Conservation (phyloP, 2,888 invertebrate species). For the Mesorhabditis spiculigera region DNA sequence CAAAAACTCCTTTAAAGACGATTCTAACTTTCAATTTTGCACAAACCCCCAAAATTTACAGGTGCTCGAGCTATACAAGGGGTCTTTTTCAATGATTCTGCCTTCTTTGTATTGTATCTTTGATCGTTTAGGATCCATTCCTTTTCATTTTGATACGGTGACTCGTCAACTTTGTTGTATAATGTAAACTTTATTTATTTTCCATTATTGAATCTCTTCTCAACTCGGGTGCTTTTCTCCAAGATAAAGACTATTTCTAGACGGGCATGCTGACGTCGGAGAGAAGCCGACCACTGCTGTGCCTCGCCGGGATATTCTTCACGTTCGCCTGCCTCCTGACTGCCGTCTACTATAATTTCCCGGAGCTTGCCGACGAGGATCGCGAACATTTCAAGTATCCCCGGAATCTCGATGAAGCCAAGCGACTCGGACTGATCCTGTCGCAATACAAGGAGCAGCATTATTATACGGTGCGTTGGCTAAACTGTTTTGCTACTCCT, state of each 20-base stretch:
- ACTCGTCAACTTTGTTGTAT: neutral
- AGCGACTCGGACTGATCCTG: conserved; percentile 83
- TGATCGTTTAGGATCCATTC: too few relatives aligned
- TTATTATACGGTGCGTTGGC: conserved; percentile 63
- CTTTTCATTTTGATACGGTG: too few relatives aligned
- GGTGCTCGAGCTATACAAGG: too few relatives aligned
- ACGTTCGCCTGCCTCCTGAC: conserved; percentile 25
- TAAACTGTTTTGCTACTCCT: conserved; percentile 56
- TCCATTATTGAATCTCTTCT: neutral
- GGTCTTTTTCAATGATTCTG: too few relatives aligned
- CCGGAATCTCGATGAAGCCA: conserved; percentile 89
- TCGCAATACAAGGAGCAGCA: conserved; percentile 87
- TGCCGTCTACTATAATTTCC: conserved; percentile 42
- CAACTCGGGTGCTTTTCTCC: neutral
- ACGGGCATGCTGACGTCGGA: neutral
- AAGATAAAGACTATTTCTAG: neutral
- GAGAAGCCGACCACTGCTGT: neutral
- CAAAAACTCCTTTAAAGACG: too few relatives aligned
- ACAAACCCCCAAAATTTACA: too few relatives aligned
- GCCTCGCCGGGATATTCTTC: conserved; percentile 18
- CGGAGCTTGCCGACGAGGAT: conserved; percentile 71
- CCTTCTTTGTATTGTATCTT: too few relatives aligned
- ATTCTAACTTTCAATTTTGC: too few relatives aligned
- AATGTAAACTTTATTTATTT: neutral
- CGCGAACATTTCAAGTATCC: conserved; percentile 82